Percentiles rank a stretch among this genome's conserved stretches.
Conservation (phyloP, 2,797 vertebrate species). For the Alfaro cultratus region DNA sequence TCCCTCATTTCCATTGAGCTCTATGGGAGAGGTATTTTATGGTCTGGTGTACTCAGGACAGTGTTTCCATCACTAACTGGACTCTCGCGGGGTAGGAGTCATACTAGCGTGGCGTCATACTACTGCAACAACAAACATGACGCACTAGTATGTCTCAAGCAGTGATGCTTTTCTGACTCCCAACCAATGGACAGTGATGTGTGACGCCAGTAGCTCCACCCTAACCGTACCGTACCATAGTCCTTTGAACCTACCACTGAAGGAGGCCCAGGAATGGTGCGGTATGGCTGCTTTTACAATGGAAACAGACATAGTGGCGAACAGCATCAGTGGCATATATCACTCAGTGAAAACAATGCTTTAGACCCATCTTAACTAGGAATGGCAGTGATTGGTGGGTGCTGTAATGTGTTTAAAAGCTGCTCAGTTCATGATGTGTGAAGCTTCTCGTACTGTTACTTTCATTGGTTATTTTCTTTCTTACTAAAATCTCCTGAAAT, state of each 20-base stretch:
- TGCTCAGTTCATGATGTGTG: background rate
- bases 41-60: background rate
- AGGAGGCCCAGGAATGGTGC: background rate
- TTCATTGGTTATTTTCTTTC: slow-evolving; percentile 7
- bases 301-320: background rate
- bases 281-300: background rate
- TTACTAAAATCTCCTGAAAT: background rate
- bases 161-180: background rate
- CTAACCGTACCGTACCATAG: background rate
- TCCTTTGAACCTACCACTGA: background rate
- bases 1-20: background rate
- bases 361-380: background rate
- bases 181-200: background rate
- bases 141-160: background rate
- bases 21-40: no score
- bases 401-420: background rate
- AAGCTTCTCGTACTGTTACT: background rate
- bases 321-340: background rate
- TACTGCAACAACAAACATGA: background rate
- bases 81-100: background rate
- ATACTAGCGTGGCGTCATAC: background rate
- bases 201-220: no score
- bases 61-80: background rate
- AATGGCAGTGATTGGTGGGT: background rate
- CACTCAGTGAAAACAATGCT: background rate